Percentiles rank a stretch among this genome's conserved stretches.
phyloP scores from a whole-genome alignment of 1,140 invertebrate species.

The Penaeus indicus region DNA sequence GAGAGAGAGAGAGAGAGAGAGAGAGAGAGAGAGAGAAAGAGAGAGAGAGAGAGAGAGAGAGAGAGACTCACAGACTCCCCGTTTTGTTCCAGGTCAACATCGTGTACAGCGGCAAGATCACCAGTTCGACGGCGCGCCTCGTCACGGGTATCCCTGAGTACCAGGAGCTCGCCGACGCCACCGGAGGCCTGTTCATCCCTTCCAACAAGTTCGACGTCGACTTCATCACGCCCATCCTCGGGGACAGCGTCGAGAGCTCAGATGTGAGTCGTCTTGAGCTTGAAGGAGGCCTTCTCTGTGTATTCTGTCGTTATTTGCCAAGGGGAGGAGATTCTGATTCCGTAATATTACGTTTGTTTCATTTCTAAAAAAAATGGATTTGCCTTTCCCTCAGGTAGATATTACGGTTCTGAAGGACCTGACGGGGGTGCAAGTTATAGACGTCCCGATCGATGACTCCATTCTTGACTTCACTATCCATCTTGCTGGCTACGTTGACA shows the following conservation, averaged over 20 bases:
- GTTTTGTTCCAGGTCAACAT: background rate
- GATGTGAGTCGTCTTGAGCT: conserved; percentile 16
- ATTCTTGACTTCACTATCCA: conserved; percentile 44
- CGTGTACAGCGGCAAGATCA: background rate
- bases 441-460: conserved; percentile 52
- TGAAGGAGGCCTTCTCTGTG: background rate
- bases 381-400: conserved; percentile 35
- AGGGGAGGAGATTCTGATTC: too few relatives aligned
- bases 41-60: too few relatives aligned
- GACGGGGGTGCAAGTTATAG: background rate
- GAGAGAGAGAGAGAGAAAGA: too few relatives aligned
- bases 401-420: conserved; percentile 40
- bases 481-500: background rate
- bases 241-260: conserved; percentile 45
- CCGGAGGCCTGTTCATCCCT: conserved; percentile 56
- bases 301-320: too few relatives aligned
- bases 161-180: conserved; percentile 36
- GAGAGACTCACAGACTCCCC: background rate
- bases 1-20: too few relatives aligned
- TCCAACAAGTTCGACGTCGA: conserved; percentile 53
- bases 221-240: conserved; percentile 46
- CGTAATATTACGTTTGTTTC: background rate
- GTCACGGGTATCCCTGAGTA: conserved; percentile 33
- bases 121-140: background rate
- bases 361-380: too few relatives aligned